phyloP scores from a whole-genome alignment of 2,797 vertebrate species.

The Tolypeutes matacus region DNA sequence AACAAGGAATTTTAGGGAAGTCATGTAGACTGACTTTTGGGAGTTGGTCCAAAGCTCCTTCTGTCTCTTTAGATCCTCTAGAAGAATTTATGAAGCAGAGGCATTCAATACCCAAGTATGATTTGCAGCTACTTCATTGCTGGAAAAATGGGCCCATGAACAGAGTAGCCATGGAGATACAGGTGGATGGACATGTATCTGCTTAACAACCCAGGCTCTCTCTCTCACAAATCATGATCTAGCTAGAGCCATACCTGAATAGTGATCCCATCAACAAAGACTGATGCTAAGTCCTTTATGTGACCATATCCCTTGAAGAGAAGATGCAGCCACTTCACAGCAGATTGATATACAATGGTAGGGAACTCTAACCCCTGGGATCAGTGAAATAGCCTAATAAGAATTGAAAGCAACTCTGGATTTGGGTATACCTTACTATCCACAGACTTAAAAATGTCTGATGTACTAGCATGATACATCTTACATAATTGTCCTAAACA shows the following conservation, averaged over 20 bases:
- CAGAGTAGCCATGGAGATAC: background rate
- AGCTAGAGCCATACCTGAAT: background rate
- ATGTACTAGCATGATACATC: background rate
- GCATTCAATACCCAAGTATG: no score
- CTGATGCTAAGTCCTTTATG: background rate
- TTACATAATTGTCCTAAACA: background rate
- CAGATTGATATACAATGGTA: background rate
- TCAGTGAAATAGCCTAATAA: background rate
- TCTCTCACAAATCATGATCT: background rate
- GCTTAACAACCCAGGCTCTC: no score
- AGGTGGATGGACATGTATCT: background rate
- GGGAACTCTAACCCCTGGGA: background rate
- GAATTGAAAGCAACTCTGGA: background rate
- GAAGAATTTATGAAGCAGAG: no score
- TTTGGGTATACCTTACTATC: background rate
- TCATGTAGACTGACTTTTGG: no score
- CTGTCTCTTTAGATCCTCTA: no score
- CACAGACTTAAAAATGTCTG: background rate
- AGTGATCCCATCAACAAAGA: background rate
- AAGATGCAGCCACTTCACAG: background rate
- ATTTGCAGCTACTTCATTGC: no score
- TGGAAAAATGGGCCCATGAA: background rate
- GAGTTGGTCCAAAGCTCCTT: no score
- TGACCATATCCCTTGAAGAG: background rate
- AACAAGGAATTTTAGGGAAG: no score